These are phyloP conservation scores for Sminthopsis crassicaudata DNA, from an alignment of 2,113 vertebrate genomes.

Conservation along the genomic window DNA sequence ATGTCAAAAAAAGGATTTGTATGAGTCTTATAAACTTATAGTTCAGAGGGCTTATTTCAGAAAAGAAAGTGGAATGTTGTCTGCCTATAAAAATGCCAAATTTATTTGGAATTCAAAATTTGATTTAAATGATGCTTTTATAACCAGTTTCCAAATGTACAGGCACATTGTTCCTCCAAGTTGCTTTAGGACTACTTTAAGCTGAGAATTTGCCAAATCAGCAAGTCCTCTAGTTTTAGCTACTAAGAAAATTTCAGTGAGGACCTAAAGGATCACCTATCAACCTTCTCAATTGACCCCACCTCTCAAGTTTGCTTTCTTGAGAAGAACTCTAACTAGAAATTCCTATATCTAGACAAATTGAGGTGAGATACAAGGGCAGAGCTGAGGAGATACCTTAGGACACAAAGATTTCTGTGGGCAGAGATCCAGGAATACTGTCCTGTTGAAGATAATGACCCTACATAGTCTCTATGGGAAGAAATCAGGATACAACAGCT, in stretches of 20 bases:
- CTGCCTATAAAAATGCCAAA: background rate
- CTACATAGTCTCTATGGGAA: background rate
- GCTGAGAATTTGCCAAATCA: slow-evolving; percentile 79
- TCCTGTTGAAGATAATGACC: background rate
- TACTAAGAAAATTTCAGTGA: slow-evolving; percentile 83
- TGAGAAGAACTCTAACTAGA: slow-evolving; percentile 30
- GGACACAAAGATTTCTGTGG: background rate
- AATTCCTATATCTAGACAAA: background rate
- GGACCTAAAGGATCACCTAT: slow-evolving; percentile 79
- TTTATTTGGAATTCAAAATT: background rate
- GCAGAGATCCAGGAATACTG: background rate
- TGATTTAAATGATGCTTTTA: background rate
- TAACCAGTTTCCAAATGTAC: background rate
- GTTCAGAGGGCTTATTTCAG: background rate
- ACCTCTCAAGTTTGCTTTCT: slow-evolving; percentile 78
- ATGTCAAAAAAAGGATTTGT: background rate
- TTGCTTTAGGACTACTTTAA: slow-evolving; percentile 76
- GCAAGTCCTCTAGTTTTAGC: slow-evolving; percentile 84
- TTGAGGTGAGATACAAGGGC: background rate
- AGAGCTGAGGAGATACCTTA: background rate
- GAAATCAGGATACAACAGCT: background rate
- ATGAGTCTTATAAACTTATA: background rate
- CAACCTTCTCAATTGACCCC: slow-evolving; percentile 81
- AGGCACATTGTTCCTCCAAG: background rate
- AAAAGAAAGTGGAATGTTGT: background rate